Conservation (phyloP, 1,140 invertebrate species). For the Orius insidiosus region DNA sequence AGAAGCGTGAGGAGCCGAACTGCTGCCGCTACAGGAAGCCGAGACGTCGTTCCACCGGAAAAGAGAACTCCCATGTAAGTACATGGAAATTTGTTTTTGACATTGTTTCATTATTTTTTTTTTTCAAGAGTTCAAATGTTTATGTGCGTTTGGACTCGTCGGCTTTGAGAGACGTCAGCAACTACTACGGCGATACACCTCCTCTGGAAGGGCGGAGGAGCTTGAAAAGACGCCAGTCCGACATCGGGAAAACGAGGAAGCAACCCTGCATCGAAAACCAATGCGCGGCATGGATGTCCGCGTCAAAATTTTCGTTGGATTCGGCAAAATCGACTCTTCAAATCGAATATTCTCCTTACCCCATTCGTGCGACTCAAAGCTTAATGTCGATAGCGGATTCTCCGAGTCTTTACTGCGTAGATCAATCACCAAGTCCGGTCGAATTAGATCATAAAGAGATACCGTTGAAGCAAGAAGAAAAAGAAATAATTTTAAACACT, state of each 20-base stretch:
- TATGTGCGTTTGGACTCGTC: constrained; percentile 22
- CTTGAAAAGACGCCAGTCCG: neutral
- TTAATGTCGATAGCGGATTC: constrained; percentile 9
- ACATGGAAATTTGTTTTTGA: no score
- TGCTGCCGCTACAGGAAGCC: constrained; percentile 10
- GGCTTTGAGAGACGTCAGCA: constrained; percentile 22
- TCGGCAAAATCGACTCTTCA: constrained; percentile 14
- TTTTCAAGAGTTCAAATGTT: constrained; percentile 20
- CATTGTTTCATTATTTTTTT: no score
- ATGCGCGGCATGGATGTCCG: constrained; percentile 5
- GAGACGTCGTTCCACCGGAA: constrained; percentile 5
- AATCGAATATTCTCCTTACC: constrained; percentile 22
- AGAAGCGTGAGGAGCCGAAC: constrained; percentile 9
- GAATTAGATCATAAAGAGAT: constrained; percentile 20
- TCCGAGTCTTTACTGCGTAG: constrained; percentile 9
- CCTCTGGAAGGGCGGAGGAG: neutral
- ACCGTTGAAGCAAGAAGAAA: constrained; percentile 12
- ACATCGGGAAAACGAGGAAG: constrained; percentile 13
- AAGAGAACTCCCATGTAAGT: constrained; percentile 15
- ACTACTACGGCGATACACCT: constrained; percentile 16
- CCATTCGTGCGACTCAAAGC: constrained; percentile 16
- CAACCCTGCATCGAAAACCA: constrained; percentile 16
- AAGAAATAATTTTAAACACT: constrained; percentile 15
- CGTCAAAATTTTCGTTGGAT: constrained; percentile 9
- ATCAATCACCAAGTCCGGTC: constrained; percentile 18